Conservation (phyloP, 53 echinoderm and acorn worm species). For the Luidia sarsii region DNA sequence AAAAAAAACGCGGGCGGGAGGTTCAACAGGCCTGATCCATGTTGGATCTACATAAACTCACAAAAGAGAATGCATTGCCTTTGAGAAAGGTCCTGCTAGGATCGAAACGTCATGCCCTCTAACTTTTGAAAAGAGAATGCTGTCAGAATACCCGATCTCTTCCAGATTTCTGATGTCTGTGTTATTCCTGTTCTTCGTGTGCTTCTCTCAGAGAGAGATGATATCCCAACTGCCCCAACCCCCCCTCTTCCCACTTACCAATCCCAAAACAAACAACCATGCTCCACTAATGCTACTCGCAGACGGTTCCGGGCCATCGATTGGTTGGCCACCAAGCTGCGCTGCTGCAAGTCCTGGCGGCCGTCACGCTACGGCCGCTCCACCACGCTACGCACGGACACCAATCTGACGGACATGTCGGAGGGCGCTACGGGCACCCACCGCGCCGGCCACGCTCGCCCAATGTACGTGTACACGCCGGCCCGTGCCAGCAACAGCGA, state of each 20-base stretch:
- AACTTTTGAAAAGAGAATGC: too few relatives aligned
- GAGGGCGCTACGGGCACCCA: constrained; percentile 38
- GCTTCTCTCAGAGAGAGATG: constrained; percentile 22
- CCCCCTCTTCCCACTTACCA: constrained; percentile 37
- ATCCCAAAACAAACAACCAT: not conserved
- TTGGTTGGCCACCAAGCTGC: constrained; percentile 74
- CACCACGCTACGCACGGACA: constrained; percentile 60
- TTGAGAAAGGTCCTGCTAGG: too few relatives aligned
- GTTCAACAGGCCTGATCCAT: too few relatives aligned
- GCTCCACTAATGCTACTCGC: too few relatives aligned
- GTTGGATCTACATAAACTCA: too few relatives aligned
- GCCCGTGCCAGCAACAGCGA: constrained; percentile 40
- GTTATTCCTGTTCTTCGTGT: constrained; percentile 11
- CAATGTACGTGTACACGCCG: constrained; percentile 43
- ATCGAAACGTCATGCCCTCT: too few relatives aligned
- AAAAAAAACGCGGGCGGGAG: too few relatives aligned
- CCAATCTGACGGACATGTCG: constrained; percentile 77
- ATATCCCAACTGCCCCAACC: constrained; percentile 19
- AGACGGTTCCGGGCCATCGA: constrained; percentile 80
- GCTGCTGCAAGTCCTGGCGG: constrained; percentile 70
- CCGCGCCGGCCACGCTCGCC: constrained; percentile 9
- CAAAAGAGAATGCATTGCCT: too few relatives aligned
- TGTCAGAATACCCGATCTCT: too few relatives aligned
- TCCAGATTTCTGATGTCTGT: not conserved
- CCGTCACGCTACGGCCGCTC: constrained; percentile 53